Base-by-base conservation (phyloP, 2,888 invertebrate genomes). In the Cosmia pyralina region DNA sequence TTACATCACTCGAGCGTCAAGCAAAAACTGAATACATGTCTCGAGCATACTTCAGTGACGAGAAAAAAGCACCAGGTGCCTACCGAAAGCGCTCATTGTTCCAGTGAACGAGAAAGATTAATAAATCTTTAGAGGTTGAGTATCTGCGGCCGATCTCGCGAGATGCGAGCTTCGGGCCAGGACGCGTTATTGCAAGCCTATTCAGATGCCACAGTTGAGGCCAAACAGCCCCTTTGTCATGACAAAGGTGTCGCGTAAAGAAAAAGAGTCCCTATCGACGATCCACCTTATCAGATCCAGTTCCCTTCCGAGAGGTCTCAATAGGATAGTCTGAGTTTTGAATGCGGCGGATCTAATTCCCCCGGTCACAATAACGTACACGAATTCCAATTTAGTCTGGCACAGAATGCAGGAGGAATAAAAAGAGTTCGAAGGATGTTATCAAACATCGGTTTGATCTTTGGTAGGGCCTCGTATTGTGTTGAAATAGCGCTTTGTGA, bases 201-300 rank as follows among this genome's bases (percentile, higher is more conserved):
- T 96, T 96, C 95, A 96, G 93, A 95, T 94, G 96, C 96, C 96
- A 96, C 92, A 90, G 93, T 92, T 92, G 92, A 94, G 93, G 93
- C 94, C 94, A 94, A 95, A 96, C 95, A 96, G 94, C 90, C 93
- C 93, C 91, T 95, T 96, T 96, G 96, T 96, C 92, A 94, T 95
- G 95, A 95, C 96, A 95, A 96, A 96, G 95, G 96, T 96, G 96
- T 96, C 95, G 95, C 92, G 93, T 91, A 93, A 95, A 95, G 96
- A 95, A 96, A 96, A 96, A 95, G 94, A 94, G 93, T 91, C 93
- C 93, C 93, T 95, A 96, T 96, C 96, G 92, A 91, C 94, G 94
- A 96, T 96, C 95, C 93, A 84, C 94, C 95, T 96, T 96, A 96
- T 96, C 96, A 95, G 96, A 96, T 95, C 92, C 93, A 92, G 95